phyloP scores from a whole-genome alignment of 2,113 vertebrate genomes.

The Maccullochella peelii region DNA sequence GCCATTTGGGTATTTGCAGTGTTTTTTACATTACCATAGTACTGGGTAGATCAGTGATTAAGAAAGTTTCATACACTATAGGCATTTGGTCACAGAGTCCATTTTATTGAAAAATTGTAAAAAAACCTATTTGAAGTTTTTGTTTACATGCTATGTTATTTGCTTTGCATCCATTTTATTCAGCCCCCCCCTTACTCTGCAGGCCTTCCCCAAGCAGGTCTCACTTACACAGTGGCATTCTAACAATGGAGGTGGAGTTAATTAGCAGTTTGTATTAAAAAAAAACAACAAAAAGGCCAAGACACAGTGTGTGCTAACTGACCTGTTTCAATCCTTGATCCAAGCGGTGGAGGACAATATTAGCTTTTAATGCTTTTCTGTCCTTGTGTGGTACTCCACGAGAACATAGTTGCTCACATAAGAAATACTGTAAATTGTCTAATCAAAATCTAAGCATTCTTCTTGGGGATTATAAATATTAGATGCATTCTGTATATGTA shows the following conservation, averaged over 20 bases:
- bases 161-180: neutral
- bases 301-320: neutral
- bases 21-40: neutral
- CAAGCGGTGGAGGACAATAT: no score
- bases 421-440: neutral
- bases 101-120: neutral
- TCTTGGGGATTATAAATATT: neutral
- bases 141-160: no score
- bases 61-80: neutral
- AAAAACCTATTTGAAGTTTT: neutral
- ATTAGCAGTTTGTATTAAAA: neutral
- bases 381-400: neutral
- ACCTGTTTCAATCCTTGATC: neutral
- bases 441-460: neutral
- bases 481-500: neutral
- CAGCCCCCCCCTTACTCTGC: no score
- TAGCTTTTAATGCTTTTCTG: neutral
- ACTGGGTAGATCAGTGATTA: neutral
- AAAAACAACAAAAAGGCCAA: no score
- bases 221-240: neutral
- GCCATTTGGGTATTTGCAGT: neutral
- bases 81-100: neutral
- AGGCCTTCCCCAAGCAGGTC: neutral
- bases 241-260: neutral
- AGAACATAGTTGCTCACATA: neutral